These are phyloP conservation scores for Lepidocolaptes lacrymiger DNA, from an alignment of 2,797 vertebrate genomes.

Conservation along the genomic window DNA sequence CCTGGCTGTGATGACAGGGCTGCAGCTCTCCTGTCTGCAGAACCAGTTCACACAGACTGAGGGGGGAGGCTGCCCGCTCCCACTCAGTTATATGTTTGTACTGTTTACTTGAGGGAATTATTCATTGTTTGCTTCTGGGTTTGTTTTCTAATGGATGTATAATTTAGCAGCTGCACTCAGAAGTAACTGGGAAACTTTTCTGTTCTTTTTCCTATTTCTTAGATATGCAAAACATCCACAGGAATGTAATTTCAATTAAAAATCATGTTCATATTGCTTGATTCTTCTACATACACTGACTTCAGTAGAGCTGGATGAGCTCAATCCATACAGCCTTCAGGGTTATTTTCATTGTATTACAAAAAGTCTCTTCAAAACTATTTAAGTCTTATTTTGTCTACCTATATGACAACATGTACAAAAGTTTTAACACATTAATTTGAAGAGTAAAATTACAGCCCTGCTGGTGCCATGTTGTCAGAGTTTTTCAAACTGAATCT, in stretches of 20 bases:
- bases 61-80: background rate
- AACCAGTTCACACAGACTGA: background rate
- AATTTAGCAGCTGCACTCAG: background rate
- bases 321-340: background rate
- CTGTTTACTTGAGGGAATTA: background rate
- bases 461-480: background rate
- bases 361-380: background rate
- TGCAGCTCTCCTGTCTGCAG: background rate
- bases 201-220: background rate
- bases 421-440: background rate
- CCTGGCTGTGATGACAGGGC: background rate
- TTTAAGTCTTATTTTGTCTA: background rate
- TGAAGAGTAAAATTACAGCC: background rate
- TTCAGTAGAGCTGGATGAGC: background rate
- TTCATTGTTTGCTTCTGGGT: background rate
- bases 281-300: background rate
- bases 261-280: background rate
- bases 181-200: background rate
- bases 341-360: background rate
- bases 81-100: background rate
- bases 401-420: accelerated
- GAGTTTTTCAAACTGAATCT: too few relatives aligned
- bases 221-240: background rate
- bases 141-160: background rate
- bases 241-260: background rate